Conservation (phyloP, 2,113 vertebrate species). For the Cololabis saira region DNA sequence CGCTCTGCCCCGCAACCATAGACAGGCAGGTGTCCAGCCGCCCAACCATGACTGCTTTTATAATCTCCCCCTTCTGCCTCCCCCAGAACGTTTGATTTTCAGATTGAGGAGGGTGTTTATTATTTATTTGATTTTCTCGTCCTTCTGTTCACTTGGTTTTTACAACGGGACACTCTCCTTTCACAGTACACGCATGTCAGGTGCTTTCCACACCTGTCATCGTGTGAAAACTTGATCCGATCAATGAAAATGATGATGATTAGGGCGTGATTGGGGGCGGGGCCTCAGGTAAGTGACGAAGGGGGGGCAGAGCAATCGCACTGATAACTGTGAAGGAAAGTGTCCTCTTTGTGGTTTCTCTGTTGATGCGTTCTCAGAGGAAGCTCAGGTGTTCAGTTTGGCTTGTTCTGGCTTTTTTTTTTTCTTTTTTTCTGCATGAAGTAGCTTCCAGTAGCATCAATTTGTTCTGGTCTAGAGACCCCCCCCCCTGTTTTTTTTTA, state of each 20-base stretch:
- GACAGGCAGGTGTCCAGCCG: conserved; percentile 91
- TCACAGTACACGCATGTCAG: conserved; percentile 34
- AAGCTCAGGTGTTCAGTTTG: conserved; percentile 62
- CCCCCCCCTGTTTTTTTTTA: too few relatives aligned
- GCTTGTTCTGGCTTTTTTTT: conserved; percentile 65
- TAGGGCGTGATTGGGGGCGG: neutral
- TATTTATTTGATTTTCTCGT: conserved; percentile 9
- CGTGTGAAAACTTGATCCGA: neutral
- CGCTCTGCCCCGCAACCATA: conserved; percentile 84
- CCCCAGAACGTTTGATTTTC: conserved; percentile 66
- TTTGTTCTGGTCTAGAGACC: conserved; percentile 3
- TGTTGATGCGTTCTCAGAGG: conserved; percentile 49
- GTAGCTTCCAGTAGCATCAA: conserved; percentile 48
- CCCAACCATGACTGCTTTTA: conserved; percentile 73
- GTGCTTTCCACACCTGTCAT: conserved; percentile 3
- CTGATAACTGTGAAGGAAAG: conserved; percentile 59
- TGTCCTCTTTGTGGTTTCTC: conserved; percentile 46
- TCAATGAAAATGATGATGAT: neutral
- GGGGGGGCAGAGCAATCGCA: neutral
- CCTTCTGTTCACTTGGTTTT: too few relatives aligned
- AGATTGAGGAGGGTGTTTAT: conserved; percentile 60
- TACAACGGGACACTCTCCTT: conserved; percentile 59
- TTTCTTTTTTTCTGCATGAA: conserved; percentile 66
- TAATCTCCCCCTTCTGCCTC: conserved; percentile 61
- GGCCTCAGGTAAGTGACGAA: neutral